These are phyloP conservation scores for Linepithema humile DNA, from an alignment of 1,140 invertebrate genomes.

Conservation along the genomic window DNA sequence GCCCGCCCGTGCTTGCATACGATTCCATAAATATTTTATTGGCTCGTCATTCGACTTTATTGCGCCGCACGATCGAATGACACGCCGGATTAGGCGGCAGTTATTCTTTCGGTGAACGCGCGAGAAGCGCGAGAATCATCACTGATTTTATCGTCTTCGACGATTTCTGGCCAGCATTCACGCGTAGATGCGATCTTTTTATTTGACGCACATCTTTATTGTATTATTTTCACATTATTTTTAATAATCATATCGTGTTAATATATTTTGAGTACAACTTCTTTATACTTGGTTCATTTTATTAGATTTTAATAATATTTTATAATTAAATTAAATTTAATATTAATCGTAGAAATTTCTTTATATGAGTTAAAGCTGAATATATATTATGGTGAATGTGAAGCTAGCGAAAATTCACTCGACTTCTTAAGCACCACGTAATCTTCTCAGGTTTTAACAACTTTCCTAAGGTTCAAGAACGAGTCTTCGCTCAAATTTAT, in stretches of 20 bases:
- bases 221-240: background rate
- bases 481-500: background rate
- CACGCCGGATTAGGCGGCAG: constrained; percentile 63
- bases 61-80: constrained; percentile 76
- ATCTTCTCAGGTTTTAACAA: background rate
- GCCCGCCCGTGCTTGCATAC: constrained; percentile 65
- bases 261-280: too few relatives aligned
- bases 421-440: background rate
- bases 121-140: constrained; percentile 20
- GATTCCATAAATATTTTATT: constrained; percentile 84
- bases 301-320: too few relatives aligned
- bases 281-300: background rate
- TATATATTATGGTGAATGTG: background rate
- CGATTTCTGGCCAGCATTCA: constrained; percentile 2
- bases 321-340: too few relatives aligned
- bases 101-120: constrained; percentile 22
- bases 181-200: background rate
- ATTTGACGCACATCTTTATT: background rate
- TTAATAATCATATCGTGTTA: too few relatives aligned
- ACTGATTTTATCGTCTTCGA: constrained; percentile 16
- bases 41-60: constrained; percentile 82
- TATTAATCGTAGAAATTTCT: too few relatives aligned
- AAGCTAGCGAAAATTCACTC: background rate
- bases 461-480: background rate
- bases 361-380: too few relatives aligned